Percentiles rank a stretch among this genome's conserved stretches.
Conservation (phyloP, 1,140 invertebrate species). For the Drosophila pachea region DNA sequence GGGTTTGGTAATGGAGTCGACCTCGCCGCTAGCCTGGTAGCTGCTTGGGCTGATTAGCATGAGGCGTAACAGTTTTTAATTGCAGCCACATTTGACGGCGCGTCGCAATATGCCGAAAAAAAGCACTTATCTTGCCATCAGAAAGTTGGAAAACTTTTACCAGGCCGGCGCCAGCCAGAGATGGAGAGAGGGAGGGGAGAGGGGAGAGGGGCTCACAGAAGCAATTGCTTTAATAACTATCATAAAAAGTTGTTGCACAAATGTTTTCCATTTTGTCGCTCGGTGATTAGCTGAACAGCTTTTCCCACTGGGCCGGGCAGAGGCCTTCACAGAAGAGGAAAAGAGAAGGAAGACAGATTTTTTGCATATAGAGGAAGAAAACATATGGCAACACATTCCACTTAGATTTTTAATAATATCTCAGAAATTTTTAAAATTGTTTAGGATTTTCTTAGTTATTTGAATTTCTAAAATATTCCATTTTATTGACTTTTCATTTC, state of each 20-base stretch:
- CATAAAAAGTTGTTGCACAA: slow-evolving; percentile 56
- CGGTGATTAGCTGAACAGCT: slow-evolving; percentile 18
- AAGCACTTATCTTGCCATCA: slow-evolving; percentile 73
- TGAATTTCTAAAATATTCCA: no score
- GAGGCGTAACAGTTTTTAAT: slow-evolving; percentile 77
- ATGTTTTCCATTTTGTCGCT: slow-evolving; percentile 44
- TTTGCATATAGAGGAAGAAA: no score
- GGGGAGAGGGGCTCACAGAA: background rate
- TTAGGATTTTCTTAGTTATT: no score
- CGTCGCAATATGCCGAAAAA: slow-evolving; percentile 64
- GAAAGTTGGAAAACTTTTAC: slow-evolving; percentile 72
- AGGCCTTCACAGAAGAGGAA: no score
- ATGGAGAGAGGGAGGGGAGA: background rate
- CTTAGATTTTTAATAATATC: no score
- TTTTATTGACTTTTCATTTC: no score
- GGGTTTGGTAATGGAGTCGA: slow-evolving; percentile 45
- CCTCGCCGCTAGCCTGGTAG: slow-evolving; percentile 13
- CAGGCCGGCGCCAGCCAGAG: background rate
- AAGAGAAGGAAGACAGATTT: no score
- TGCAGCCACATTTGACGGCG: slow-evolving; percentile 71
- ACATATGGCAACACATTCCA: no score
- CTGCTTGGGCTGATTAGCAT: slow-evolving; percentile 72
- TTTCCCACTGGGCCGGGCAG: no score
- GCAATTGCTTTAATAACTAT: slow-evolving; percentile 54
- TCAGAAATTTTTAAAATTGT: no score